Evolutionary conservation across 1,140 invertebrate genomes (phyloP).

Genomic region (Lepidurus arcticus): DNA sequence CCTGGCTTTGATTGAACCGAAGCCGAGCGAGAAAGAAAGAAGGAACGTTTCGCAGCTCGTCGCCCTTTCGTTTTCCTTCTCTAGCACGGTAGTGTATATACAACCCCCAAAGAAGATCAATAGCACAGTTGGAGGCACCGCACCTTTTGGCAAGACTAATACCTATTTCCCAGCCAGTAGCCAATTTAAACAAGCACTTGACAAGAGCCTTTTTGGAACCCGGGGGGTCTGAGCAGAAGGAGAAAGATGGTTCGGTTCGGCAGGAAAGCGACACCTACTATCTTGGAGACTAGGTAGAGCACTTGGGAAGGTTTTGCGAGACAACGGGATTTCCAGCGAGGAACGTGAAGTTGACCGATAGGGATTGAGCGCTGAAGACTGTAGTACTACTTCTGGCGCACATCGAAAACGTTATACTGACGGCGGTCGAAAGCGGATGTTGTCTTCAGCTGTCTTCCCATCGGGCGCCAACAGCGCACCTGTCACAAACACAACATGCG

Average conservation of each 20-base stretch:
- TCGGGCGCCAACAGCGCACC: background rate
- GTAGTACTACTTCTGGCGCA: background rate
- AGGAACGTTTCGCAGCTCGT: background rate
- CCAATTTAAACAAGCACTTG: slow-evolving; percentile 7
- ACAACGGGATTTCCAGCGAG: no score
- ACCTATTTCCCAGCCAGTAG: background rate
- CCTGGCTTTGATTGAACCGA: slow-evolving; percentile 6
- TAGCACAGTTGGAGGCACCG: slow-evolving; percentile 13
- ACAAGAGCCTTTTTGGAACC: background rate
- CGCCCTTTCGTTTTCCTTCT: background rate
- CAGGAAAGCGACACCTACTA: background rate
- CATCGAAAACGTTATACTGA: background rate
- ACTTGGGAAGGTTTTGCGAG: background rate
- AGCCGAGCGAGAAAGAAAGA: background rate
- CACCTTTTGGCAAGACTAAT: slow-evolving; percentile 11
- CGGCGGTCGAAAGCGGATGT: background rate
- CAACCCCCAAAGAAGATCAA: slow-evolving; percentile 1
- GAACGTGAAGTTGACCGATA: background rate
- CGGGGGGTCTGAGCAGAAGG: background rate
- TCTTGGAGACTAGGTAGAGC: background rate
- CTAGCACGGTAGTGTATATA: background rate
- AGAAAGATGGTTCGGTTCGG: background rate
- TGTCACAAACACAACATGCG: slow-evolving; percentile 15
- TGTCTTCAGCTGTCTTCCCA: background rate
- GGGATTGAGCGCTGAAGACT: background rate